A percentile compares a stretch with the other conserved stretches of the same genome.
Evolutionary conservation across 1,140 invertebrate species (phyloP).

Genomic region (Plectrocnemia conspersa): DNA sequence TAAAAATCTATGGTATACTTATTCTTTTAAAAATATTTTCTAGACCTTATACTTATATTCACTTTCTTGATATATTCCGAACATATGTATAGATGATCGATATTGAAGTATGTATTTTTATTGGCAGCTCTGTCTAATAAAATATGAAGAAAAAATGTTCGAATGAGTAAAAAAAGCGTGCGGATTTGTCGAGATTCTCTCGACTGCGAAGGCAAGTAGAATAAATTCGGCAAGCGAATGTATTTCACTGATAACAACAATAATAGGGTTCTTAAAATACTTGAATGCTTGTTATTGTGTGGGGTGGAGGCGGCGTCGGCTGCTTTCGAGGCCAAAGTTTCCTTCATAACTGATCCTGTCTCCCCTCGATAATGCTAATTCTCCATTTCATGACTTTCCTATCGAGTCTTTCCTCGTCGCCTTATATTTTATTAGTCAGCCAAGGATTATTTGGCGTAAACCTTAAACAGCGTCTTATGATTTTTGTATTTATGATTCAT

Average conservation of each 20-base stretch:
- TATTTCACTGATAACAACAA: slow-evolving; percentile 30
- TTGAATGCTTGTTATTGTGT: slow-evolving; percentile 22
- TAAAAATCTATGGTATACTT: no score
- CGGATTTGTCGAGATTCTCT: no score
- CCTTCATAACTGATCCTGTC: slow-evolving; percentile 26
- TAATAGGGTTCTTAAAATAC: slow-evolving; percentile 31
- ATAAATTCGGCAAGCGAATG: slow-evolving; percentile 14
- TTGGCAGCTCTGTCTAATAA: no score
- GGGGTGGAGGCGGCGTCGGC: slow-evolving; percentile 9
- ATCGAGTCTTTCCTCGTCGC: slow-evolving; percentile 6
- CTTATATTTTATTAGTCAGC: slow-evolving; percentile 1
- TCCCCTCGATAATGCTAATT: slow-evolving; percentile 30
- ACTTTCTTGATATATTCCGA: no score
- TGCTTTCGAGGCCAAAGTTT: not conserved
- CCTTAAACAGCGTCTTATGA: not conserved
- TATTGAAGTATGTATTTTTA: no score
- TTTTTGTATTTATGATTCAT: not conserved
- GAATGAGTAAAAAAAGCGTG: no score
- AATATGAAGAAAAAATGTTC: no score
- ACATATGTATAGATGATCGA: no score
- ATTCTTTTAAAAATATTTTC: no score
- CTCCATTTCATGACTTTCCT: slow-evolving; percentile 21
- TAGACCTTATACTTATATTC: no score
- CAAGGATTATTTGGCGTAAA: not conserved
- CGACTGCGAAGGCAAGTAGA: not conserved